Percentiles rank a stretch among this genome's conserved stretches.
These are phyloP conservation scores for Drosophila neutralis DNA, from an alignment of 2,888 invertebrate species.

Conservation along the genomic window DNA sequence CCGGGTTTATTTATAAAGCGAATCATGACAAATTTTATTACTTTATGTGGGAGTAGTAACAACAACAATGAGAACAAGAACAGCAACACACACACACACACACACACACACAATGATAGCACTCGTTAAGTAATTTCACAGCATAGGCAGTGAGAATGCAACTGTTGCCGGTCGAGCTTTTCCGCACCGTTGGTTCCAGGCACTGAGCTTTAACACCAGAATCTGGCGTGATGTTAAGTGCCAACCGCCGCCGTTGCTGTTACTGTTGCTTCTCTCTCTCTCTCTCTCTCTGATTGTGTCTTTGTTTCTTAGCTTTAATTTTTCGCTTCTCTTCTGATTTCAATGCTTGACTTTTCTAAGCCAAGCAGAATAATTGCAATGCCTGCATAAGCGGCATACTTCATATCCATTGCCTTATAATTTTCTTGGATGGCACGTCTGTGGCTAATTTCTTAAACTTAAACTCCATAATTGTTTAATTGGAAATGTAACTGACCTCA, in stretches of 20 bases:
- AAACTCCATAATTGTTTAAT: slow-evolving; percentile 15
- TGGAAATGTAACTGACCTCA: slow-evolving; percentile 4
- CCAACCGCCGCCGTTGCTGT: neutral
- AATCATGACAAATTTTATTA: slow-evolving; percentile 7
- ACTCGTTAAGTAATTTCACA: slow-evolving; percentile 7
- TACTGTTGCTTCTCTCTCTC: neutral
- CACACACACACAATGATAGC: slow-evolving; percentile 1
- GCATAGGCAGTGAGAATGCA: slow-evolving; percentile 7
- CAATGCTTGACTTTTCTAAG: slow-evolving; percentile 13
- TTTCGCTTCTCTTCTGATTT: slow-evolving; percentile 19
- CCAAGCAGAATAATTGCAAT: slow-evolving; percentile 17
- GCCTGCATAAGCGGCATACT: slow-evolving; percentile 56
- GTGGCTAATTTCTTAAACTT: slow-evolving; percentile 11
- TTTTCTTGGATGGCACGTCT: slow-evolving; percentile 9
- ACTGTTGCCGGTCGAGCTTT: slow-evolving; percentile 6
- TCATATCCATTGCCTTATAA: slow-evolving; percentile 48
- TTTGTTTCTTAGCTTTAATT: slow-evolving; percentile 8
- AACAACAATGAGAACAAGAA: neutral
- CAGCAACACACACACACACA: neutral
- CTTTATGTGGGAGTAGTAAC: slow-evolving; percentile 4
- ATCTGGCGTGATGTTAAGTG: slow-evolving; percentile 17
- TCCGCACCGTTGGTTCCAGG: slow-evolving; percentile 13
- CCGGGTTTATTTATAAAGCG: neutral
- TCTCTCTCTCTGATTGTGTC: too few species aligned
- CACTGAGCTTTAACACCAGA: slow-evolving; percentile 8